Evolutionary conservation across 2,888 invertebrate species (phyloP).

Genomic region (Brachyptera putata): DNA sequence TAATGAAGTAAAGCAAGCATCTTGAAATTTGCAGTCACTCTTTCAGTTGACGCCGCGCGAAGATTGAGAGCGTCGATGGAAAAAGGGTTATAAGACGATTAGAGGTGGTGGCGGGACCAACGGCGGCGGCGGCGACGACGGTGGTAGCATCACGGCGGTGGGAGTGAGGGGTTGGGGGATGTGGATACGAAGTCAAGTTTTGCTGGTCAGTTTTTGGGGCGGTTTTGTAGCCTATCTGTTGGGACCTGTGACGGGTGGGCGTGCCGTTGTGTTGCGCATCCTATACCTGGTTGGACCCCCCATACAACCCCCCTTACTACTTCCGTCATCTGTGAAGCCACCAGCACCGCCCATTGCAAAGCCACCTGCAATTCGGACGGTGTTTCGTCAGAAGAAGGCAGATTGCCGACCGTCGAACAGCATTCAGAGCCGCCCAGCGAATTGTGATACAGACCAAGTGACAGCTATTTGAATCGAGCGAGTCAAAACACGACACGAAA

Average conservation of each 20-base stretch:
- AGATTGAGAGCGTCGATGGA: conserved; percentile 1
- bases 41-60: background rate
- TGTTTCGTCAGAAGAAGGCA: too few species aligned
- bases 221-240: conserved; percentile 10
- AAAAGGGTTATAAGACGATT: conserved; percentile 19
- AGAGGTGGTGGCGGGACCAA: conserved; percentile 10
- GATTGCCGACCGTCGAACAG: too few species aligned
- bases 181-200: conserved; percentile 9
- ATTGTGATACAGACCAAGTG: too few species aligned
- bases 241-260: conserved; percentile 23
- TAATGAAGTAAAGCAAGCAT: conserved; percentile 3
- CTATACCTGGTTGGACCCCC: conserved; percentile 27
- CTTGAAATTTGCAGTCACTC: background rate
- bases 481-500: too few species aligned
- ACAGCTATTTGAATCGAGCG: too few species aligned
- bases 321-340: conserved; percentile 21
- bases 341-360: background rate
- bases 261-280: conserved; percentile 26
- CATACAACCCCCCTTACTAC: conserved; percentile 21
- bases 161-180: background rate
- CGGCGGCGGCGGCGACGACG: background rate
- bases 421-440: too few species aligned
- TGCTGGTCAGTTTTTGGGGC: conserved; percentile 28
- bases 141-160: background rate
- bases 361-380: background rate